phyloP scores from a whole-genome alignment of 2,888 invertebrate genomes.

The Tribolium freemani region DNA sequence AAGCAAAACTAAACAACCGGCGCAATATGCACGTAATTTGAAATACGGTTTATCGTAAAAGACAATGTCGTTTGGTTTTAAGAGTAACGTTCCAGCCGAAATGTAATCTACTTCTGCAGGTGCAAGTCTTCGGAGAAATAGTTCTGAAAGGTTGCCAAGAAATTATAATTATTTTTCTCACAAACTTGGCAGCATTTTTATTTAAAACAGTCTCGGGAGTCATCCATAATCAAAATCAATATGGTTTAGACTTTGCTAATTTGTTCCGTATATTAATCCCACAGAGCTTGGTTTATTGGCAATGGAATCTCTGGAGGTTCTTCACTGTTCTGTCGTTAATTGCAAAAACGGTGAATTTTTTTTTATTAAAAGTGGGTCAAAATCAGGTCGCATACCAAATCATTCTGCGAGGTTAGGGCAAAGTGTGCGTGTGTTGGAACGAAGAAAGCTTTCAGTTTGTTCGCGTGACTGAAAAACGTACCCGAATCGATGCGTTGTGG shows the following conservation, averaged over 20 bases:
- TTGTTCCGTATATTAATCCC: neutral
- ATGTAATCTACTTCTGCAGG: neutral
- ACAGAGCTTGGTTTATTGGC: neutral
- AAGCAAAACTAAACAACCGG: neutral
- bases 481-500: slow-evolving; percentile 32
- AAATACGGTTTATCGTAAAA: neutral
- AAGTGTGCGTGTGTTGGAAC: slow-evolving; percentile 21
- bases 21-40: neutral
- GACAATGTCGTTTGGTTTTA: neutral
- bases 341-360: neutral
- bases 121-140: neutral
- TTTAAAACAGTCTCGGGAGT: neutral
- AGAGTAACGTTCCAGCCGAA: neutral
- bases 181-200: slow-evolving; percentile 8
- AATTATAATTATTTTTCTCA: slow-evolving; percentile 1
- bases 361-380: slow-evolving; percentile 8
- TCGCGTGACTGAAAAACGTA: slow-evolving; percentile 24
- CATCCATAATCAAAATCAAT: slow-evolving; percentile 1
- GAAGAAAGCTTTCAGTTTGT: neutral
- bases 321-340: neutral
- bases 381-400: slow-evolving; percentile 27
- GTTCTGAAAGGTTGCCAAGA: slow-evolving; percentile 2
- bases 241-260: neutral
- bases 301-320: neutral
- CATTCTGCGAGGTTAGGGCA: slow-evolving; percentile 34